Conservation (phyloP, 2,797 vertebrate species). For the Selene dorsalis region DNA sequence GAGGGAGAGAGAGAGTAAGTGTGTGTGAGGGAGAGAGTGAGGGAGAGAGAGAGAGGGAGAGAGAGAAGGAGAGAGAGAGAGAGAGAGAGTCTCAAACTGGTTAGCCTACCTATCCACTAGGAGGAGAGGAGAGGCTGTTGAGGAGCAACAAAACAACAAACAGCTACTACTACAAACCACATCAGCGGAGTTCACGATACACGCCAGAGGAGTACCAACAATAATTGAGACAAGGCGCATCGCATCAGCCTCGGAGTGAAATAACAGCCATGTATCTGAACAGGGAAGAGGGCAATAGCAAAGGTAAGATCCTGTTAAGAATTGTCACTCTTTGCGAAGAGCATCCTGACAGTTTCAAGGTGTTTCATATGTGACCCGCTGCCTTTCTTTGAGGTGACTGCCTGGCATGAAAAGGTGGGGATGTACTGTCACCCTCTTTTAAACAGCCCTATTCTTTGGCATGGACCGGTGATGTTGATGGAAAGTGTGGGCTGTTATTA, state of each 20-base stretch:
- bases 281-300: conserved; percentile 85
- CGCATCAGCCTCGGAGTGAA: conserved; percentile 68
- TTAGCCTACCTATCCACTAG: conserved; percentile 82
- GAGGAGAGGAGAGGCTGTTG: conserved; percentile 84
- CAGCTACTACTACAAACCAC: conserved; percentile 77
- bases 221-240: conserved; percentile 62
- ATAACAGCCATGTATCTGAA: conserved; percentile 88
- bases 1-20: conserved; percentile 31
- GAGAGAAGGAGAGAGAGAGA: conserved; percentile 35
- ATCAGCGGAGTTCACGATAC: conserved; percentile 73
- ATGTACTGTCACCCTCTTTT: conserved; percentile 41
- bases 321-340: conserved; percentile 52
- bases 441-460: conserved; percentile 33
- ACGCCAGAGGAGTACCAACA: conserved; percentile 72
- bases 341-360: conserved; percentile 74
- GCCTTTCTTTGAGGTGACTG: conserved; percentile 46
- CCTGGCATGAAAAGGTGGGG: conserved; percentile 51
- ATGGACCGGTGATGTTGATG: conserved; percentile 54
- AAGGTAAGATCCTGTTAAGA: conserved; percentile 82
- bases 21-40: too few species aligned
- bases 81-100: conserved; percentile 70
- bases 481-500: conserved; percentile 79
- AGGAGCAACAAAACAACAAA: conserved; percentile 85
- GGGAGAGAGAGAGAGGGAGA: conserved; percentile 31
- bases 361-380: conserved; percentile 67